Conservation (phyloP, 2,888 invertebrate genomes). For the Caenorhabditis sp. region DNA sequence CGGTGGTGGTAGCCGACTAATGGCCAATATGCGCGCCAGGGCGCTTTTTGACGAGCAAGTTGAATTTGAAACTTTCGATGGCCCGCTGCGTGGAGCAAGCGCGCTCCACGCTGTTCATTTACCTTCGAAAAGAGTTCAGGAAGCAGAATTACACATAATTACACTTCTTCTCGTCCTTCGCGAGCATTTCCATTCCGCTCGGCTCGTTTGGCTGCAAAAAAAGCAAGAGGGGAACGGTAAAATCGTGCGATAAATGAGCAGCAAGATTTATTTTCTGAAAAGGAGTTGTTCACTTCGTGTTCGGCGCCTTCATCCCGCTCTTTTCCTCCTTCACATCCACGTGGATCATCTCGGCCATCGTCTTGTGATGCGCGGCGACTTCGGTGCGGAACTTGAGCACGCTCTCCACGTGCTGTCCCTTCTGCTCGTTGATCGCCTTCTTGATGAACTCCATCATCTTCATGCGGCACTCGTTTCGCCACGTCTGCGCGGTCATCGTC, state of each 20-base stretch:
- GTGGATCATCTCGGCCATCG: neutral
- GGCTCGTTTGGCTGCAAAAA: neutral
- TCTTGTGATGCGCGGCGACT: neutral
- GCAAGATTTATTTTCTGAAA: too few species aligned
- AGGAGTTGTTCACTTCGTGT: too few species aligned
- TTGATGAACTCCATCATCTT: conserved; percentile 44
- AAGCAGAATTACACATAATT: too few species aligned
- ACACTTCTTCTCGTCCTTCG: neutral
- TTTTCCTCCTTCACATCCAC: neutral
- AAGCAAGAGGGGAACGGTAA: too few species aligned
- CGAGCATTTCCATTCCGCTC: neutral
- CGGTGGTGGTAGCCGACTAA: neutral
- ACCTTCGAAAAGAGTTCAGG: neutral
- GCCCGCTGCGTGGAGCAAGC: neutral
- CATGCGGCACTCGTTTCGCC: conserved; percentile 24
- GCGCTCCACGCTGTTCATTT: neutral
- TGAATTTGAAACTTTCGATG: too few species aligned
- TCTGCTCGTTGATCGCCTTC: conserved; percentile 16
- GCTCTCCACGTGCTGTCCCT: conserved; percentile 27
- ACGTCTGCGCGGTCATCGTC: conserved; percentile 18
- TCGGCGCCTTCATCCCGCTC: neutral
- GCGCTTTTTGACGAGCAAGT: neutral
- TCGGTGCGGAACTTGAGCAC: conserved; percentile 26
- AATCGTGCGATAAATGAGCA: too few species aligned
- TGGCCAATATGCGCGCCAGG: too few species aligned